Percentiles rank a stretch among this genome's conserved stretches.
These are phyloP conservation scores for Theodoxus fluviatilis DNA, from an alignment of 2,888 invertebrate genomes.

Conservation along the genomic window DNA sequence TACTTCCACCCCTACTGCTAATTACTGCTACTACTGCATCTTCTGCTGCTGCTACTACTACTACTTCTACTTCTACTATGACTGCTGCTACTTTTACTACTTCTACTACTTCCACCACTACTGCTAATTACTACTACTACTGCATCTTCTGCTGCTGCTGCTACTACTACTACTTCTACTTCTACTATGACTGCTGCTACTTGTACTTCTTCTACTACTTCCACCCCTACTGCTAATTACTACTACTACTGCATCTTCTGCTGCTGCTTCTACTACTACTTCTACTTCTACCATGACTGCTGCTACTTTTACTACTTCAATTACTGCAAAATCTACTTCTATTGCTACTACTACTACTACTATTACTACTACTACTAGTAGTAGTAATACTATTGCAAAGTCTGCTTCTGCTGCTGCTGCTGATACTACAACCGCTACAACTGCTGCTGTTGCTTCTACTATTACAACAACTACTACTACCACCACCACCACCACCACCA, in stretches of 20 bases:
- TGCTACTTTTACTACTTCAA: conserved; percentile 1
- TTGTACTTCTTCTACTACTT: not conserved
- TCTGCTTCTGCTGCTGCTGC: not conserved
- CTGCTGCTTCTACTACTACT: not conserved
- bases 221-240: conserved; percentile 2
- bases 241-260: not conserved
- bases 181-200: conserved; percentile 13
- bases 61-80: conserved; percentile 25
- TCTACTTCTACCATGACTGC: conserved; percentile 9
- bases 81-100: conserved; percentile 17
- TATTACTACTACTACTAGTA: conserved; percentile 4
- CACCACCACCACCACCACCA: too few species aligned
- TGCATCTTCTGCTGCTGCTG: not conserved
- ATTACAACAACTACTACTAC: conserved; percentile 18
- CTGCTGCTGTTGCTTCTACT: not conserved
- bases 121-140: not conserved
- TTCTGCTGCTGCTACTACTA: not conserved
- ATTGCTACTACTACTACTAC: conserved; percentile 6
- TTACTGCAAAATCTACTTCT: not conserved
- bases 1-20: too few species aligned
- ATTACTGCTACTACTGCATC: too few species aligned
- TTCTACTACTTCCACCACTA: conserved; percentile 18
- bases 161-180: conserved; percentile 4
- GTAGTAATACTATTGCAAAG: not conserved
- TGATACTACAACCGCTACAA: not conserved